Percentiles rank a stretch among this genome's conserved stretches.
phyloP scores from a whole-genome alignment of 2,888 invertebrate genomes.

The Polyommatus iphigenia region DNA sequence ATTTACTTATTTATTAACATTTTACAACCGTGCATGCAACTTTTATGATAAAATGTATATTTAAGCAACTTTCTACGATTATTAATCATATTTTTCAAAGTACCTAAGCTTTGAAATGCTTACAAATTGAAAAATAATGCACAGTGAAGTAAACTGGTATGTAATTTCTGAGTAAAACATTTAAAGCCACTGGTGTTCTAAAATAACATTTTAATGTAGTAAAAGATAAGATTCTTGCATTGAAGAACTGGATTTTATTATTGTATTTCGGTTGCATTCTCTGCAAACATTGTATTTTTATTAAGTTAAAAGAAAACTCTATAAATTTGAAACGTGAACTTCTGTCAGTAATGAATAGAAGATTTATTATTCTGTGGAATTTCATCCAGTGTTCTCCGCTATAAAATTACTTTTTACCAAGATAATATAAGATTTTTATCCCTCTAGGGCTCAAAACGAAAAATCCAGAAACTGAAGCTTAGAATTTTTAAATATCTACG shows the following conservation, averaged over 20 bases:
- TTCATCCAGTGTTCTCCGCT: background rate
- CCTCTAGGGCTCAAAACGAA: background rate
- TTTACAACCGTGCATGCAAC: background rate
- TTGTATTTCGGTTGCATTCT: background rate
- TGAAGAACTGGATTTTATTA: background rate
- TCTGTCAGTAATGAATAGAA: conserved; percentile 4
- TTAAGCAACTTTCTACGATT: background rate
- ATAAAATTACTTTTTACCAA: background rate
- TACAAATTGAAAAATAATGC: background rate
- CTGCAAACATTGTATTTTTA: background rate
- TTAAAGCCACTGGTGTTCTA: conserved; percentile 6
- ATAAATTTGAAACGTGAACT: background rate
- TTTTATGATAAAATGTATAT: background rate
- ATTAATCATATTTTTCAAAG: background rate
- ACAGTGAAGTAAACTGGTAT: background rate
- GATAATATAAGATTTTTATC: background rate
- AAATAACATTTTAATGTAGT: conserved; percentile 16
- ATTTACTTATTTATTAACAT: too few relatives aligned
- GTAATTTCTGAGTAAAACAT: background rate
- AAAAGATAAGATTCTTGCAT: background rate
- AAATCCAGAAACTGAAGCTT: background rate
- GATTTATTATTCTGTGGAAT: background rate
- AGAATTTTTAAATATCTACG: background rate
- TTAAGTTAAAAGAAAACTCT: background rate
- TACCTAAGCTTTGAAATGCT: too few relatives aligned